phyloP scores from a whole-genome alignment of 2,113 vertebrate genomes.

The Rissa tridactyla region DNA sequence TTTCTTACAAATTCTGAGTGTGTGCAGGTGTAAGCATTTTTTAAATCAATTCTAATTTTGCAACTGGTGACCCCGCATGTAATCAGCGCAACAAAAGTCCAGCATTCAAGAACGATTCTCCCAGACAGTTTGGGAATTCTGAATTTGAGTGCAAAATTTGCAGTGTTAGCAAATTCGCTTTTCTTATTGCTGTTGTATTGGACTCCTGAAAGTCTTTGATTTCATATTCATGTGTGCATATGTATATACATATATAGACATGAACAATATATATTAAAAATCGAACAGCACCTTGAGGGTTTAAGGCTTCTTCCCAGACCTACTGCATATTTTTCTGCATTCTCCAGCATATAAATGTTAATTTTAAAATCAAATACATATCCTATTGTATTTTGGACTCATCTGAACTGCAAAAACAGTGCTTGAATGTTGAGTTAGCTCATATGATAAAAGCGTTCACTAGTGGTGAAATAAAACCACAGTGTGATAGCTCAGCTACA shows the following conservation, averaged over 20 bases:
- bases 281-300: not conserved
- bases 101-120: not conserved
- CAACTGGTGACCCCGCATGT: not conserved
- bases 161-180: not conserved
- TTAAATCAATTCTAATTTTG: not conserved
- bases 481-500: not conserved
- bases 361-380: not conserved
- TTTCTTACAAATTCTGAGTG: not conserved
- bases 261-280: not conserved
- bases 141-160: not conserved
- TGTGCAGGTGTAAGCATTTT: not conserved
- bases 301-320: not conserved
- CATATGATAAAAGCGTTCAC: not conserved
- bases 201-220: not conserved
- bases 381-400: not conserved
- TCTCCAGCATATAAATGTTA: not conserved
- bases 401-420: not conserved
- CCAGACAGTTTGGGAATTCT: not conserved
- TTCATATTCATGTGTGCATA: not conserved
- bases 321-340: not conserved
- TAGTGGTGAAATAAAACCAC: not conserved
- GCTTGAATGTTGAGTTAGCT: not conserved
- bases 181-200: not conserved
- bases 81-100: not conserved
- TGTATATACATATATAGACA: not conserved